Evolutionary conservation across 2,113 vertebrate genomes (phyloP), one percentile per base, ranked within the genome.

Genomic region (Rhinolophus ferrumequinum): DNA sequence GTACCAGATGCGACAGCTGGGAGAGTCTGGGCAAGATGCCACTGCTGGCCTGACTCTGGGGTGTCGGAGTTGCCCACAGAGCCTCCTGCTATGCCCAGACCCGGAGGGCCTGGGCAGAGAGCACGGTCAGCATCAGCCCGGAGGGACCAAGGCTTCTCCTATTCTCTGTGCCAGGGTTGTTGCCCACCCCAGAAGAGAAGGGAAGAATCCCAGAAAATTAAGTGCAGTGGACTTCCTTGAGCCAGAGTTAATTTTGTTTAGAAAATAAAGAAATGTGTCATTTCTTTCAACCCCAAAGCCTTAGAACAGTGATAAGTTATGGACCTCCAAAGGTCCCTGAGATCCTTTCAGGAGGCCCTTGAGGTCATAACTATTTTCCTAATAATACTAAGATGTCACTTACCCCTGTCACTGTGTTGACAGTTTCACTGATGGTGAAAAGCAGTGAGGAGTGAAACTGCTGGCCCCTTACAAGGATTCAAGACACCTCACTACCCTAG

Each of bases 191-290:
- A 19, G 50, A 38, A 26, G 35, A 38, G 6, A 6, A 2, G 52
- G 38, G n/a, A 24, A 24, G 52, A 92, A 52, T 80, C 44, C 50
- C 35, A 87, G 79, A 91, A 90, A 33, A 89, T 3, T 22, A 90
- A 92, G 44, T 38, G n/a, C 22, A 4, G 7, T 2, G 8, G 26
- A 79, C 70, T 58, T 95, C 35, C 67, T 90, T 2, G 8, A 73
- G 28, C 47, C 70, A 58, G 62, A 82, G 33, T 70, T 64, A 8
- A 24, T 56, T 80, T 52, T 77, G 30, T 64, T 88, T 69, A 73
- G 75, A 90, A 96, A 94, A 92, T 72, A 92, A 81, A 80, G 66
- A 35, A 64, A n/a, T 22, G 11, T 30, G n/a, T 67, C 56, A 19
- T 70, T 84, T 62, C 62, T 94, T 80, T 84, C 79, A 62, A 69